Conservation (phyloP, 2,113 vertebrate species). For the Rhipidura dahli region DNA sequence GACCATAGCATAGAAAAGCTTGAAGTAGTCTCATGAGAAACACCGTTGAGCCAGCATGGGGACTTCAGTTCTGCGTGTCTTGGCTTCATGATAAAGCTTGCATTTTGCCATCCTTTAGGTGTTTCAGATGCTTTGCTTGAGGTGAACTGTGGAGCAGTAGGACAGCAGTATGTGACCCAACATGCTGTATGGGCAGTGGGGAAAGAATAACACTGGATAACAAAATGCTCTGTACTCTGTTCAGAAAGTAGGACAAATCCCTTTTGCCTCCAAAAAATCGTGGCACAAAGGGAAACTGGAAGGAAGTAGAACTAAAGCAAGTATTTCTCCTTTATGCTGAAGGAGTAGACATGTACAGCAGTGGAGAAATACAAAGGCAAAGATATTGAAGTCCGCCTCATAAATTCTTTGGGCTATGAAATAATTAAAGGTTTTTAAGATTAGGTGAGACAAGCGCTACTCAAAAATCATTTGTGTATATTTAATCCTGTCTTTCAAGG, state of each 20-base stretch:
- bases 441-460: neutral
- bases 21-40: neutral
- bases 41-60: neutral
- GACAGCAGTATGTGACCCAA: accelerated
- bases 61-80: neutral
- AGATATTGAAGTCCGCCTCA: accelerated
- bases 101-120: neutral
- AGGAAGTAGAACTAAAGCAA: neutral
- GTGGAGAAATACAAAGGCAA: neutral
- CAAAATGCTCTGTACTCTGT: neutral
- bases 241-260: neutral
- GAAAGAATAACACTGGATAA: neutral
- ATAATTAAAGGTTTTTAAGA: neutral
- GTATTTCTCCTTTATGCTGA: neutral
- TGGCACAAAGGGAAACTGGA: neutral
- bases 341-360: accelerated
- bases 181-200: neutral
- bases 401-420: neutral
- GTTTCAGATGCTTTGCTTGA: neutral
- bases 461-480: neutral
- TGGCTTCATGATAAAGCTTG: neutral
- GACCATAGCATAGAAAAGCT: neutral
- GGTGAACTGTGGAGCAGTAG: neutral
- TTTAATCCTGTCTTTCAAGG: neutral
- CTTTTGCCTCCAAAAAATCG: neutral